These are phyloP conservation scores for Idaea straminata DNA, from an alignment of 2,888 invertebrate species.

Conservation along the genomic window DNA sequence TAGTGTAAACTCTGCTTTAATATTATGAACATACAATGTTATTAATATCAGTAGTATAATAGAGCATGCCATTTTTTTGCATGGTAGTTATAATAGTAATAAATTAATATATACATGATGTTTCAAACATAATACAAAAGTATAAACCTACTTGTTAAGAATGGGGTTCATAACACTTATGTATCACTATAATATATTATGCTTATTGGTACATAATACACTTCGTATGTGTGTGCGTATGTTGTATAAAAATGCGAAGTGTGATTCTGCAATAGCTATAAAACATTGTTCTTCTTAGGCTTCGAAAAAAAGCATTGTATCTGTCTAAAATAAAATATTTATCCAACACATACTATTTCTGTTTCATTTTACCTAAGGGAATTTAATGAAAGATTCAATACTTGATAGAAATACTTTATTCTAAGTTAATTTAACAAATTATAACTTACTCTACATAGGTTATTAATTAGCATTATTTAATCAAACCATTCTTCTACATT, in stretches of 20 bases:
- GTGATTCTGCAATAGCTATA: constrained; percentile 61
- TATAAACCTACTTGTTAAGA: constrained; percentile 55
- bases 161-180: constrained; percentile 53
- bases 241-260: constrained; percentile 60
- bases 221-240: constrained; percentile 54
- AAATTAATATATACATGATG: constrained; percentile 54
- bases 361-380: constrained; percentile 23
- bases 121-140: constrained; percentile 39
- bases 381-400: constrained; percentile 9
- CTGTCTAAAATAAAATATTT: constrained; percentile 76
- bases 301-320: constrained; percentile 66
- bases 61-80: constrained; percentile 67
- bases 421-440: constrained; percentile 22
- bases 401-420: constrained; percentile 16
- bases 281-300: constrained; percentile 68
- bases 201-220: constrained; percentile 52
- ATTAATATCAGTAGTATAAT: constrained; percentile 50
- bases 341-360: constrained; percentile 59
- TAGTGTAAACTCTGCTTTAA: constrained; percentile 37
- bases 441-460: constrained; percentile 5
- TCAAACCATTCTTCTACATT: constrained; percentile 90
- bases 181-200: constrained; percentile 54
- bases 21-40: constrained; percentile 68
- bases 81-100: constrained; percentile 65
- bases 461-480: constrained; percentile 35